Base-by-base conservation (phyloP, 2,113 vertebrate genomes). In the Ophthalmolycus amberensis region DNA sequence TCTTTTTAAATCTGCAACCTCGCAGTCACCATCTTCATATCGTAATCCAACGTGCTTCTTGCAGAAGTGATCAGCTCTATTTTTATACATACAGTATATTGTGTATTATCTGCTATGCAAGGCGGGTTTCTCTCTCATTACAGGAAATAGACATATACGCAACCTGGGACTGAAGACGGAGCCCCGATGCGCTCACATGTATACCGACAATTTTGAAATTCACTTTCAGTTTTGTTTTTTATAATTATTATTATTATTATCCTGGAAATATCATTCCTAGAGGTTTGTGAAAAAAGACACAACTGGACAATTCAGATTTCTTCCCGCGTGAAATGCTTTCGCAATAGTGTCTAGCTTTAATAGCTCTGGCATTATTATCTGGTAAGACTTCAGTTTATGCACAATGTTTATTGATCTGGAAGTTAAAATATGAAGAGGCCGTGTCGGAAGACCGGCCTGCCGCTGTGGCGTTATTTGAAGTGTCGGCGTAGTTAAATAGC, bases 61-160 rank as follows among this genome's bases (percentile, higher is more conserved):
- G 3, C 37, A 52, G 34, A 77, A 78, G 75, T 32, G 79, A 56
- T 66, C 80, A 6, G 67, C 67, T 90, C 82, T 91, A 85, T 92
- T 90, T 92, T 90, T 88, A 71, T 89, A 89, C 83, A 85, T 73
- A 58, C 77, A 76, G 22, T 79, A 70, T 74, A 56, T 75, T 59
- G 58, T 75, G 66, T 79, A 59, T 68, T 77, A 69, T 80, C 85
- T 90, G 83, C 89, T 91, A 91, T 93, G 91, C 91, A 92, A 92
- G 40, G 65, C 71, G 58, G 77, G 16, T 58, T 56, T 68, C 65
- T 77, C 46, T 77, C 56, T 82, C 54, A 60, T 77, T 73, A 79
- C 77, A 86, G 79, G 71, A 83, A 80, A 22, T 18, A 27, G 34
- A 20, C 15, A 8, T 71, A 25, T 14, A 48, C 7, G 7, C 38